Evolutionary conservation across 1,140 invertebrate genomes (phyloP).

Genomic region (Dermatophagoides farinae): DNA sequence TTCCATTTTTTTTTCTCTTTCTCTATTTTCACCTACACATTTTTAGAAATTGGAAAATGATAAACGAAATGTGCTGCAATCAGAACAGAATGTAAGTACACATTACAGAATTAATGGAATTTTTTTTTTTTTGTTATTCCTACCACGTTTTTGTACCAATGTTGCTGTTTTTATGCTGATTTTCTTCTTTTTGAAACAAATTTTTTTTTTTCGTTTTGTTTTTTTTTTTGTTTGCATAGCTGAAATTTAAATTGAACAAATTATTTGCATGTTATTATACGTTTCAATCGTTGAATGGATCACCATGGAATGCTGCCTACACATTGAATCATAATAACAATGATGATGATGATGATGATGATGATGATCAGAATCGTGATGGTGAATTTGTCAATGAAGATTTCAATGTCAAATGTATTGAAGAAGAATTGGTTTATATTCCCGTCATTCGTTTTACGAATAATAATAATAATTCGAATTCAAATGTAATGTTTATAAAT

Average conservation of each 20-base stretch:
- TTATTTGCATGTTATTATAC: not conserved
- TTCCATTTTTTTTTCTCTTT: not conserved
- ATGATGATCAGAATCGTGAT: not conserved
- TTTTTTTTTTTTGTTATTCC: not conserved
- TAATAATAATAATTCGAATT: not conserved
- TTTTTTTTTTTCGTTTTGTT: not conserved
- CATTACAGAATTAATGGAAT: not conserved
- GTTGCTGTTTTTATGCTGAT: not conserved
- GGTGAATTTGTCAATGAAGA: not conserved
- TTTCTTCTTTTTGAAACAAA: not conserved
- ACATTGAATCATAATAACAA: not conserved
- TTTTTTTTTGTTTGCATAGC: not conserved
- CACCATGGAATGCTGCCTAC: not conserved
- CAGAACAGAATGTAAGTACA: not conserved
- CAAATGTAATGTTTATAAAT: not conserved
- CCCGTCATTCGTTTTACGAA: not conserved
- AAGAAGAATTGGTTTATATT: slow-evolving; percentile 6
- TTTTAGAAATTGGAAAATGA: slow-evolving; percentile 4
- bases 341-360: not conserved
- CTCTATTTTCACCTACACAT: not conserved
- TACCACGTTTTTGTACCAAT: not conserved
- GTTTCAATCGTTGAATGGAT: not conserved
- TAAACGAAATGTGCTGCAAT: not conserved
- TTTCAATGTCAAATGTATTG: slow-evolving; percentile 2
- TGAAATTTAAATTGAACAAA: not conserved